Conservation (phyloP, 2,888 invertebrate genomes). For the Hydraecia micacea region DNA sequence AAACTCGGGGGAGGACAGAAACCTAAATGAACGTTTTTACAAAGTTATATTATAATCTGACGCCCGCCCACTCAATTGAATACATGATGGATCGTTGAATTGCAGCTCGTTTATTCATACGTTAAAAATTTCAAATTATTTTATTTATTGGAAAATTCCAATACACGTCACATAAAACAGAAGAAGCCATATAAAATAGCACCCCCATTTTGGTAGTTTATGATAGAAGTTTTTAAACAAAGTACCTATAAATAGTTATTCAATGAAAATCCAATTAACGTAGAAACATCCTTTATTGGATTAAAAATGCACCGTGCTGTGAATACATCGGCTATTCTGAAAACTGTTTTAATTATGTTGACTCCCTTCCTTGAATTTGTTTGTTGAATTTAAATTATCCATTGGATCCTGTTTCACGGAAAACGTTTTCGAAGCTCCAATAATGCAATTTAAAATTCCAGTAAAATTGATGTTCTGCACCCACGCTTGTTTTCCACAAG, state of each 20-base stretch:
- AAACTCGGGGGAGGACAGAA: background rate
- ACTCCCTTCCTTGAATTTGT: too few relatives aligned
- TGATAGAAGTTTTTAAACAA: background rate
- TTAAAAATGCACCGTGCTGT: background rate
- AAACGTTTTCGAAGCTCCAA: constrained; percentile 19
- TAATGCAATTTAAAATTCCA: constrained; percentile 16
- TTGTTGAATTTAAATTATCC: too few relatives aligned
- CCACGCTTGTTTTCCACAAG: background rate
- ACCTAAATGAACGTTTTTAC: background rate
- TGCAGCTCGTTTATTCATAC: background rate
- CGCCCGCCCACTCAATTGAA: constrained; percentile 1
- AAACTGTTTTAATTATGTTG: constrained; percentile 20
- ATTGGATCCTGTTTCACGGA: background rate
- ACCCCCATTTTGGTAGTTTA: background rate
- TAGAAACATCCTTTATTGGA: constrained; percentile 12
- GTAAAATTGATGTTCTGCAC: constrained; percentile 2
- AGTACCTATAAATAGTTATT: constrained; percentile 21
- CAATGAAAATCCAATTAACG: constrained; percentile 47
- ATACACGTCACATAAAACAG: too few relatives aligned
- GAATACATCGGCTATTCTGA: constrained; percentile 32
- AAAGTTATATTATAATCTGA: background rate
- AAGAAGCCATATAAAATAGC: constrained; percentile 19
- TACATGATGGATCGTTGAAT: background rate
- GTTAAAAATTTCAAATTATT: constrained; percentile 2
- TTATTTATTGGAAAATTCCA: background rate